phyloP scores from a whole-genome alignment of 2,888 invertebrate genomes.

The Cryptocephalus moraei region DNA sequence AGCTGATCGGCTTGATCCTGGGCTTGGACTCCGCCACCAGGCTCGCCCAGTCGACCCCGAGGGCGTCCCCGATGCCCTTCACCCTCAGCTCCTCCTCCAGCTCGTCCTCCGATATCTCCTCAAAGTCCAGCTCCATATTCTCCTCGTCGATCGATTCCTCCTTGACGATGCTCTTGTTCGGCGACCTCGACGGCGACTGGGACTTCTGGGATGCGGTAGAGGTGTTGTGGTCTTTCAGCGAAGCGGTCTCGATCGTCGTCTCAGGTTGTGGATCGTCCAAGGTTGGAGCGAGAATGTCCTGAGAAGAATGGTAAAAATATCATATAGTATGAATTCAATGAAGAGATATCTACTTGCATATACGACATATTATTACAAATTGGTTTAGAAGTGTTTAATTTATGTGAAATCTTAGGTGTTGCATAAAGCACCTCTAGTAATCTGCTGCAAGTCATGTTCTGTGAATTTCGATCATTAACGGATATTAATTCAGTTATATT shows the following conservation, averaged over 20 bases:
- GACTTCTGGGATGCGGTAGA: conserved; percentile 24
- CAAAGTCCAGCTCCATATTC: conserved; percentile 70
- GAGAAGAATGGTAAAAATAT: too few species aligned
- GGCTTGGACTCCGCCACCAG: conserved; percentile 68
- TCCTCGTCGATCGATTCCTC: conserved; percentile 57
- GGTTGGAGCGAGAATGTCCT: too few species aligned
- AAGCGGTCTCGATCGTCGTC: conserved; percentile 18
- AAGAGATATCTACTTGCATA: too few species aligned
- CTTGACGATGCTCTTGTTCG: conserved; percentile 17
- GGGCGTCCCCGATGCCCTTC: conserved; percentile 73
- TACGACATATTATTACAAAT: too few species aligned
- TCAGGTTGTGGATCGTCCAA: background rate
- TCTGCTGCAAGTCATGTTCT: too few species aligned
- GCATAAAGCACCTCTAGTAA: too few species aligned
- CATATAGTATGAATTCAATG: too few species aligned
- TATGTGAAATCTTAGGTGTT: too few species aligned
- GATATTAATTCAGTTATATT: too few species aligned
- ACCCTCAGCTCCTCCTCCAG: conserved; percentile 70
- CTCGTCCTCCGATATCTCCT: conserved; percentile 85
- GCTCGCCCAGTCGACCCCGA: conserved; percentile 93
- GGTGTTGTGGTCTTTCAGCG: conserved; percentile 25
- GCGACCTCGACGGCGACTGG: conserved; percentile 23
- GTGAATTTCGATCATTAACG: too few species aligned
- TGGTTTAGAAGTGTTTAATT: too few species aligned
- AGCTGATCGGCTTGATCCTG: conserved; percentile 41